Evolutionary conservation across 2,888 invertebrate genomes (phyloP).

Genomic region (Acleris laterana): DNA sequence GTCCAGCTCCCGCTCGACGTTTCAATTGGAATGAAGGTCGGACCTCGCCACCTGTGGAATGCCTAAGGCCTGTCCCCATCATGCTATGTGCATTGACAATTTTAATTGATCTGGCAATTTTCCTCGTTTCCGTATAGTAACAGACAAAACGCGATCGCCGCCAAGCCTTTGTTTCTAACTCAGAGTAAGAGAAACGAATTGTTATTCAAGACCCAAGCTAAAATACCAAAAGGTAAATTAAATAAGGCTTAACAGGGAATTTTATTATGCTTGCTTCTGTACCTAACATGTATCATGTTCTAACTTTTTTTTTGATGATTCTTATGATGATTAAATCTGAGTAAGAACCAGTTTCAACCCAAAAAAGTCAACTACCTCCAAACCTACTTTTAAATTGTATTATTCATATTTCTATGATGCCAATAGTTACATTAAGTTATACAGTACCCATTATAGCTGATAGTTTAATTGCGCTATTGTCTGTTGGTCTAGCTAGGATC

Average conservation of each 20-base stretch:
- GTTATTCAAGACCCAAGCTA: too few relatives aligned
- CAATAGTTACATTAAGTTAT: constrained; percentile 7
- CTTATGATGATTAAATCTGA: constrained; percentile 22
- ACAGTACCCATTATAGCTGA: constrained; percentile 17
- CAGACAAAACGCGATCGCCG: too few relatives aligned
- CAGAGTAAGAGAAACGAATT: too few relatives aligned
- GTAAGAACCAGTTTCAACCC: constrained; percentile 16
- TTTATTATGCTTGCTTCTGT: constrained; percentile 3
- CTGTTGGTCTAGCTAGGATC: constrained; percentile 22
- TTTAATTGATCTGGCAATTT: background rate
- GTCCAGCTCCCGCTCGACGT: constrained; percentile 10
- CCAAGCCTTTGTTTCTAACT: too few relatives aligned
- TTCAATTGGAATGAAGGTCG: constrained; percentile 48
- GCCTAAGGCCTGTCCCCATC: constrained; percentile 40
- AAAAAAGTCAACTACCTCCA: constrained; percentile 20
- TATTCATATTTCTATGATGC: constrained; percentile 3
- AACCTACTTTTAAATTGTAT: background rate
- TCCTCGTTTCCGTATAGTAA: constrained; percentile 1
- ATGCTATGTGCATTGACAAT: constrained; percentile 33
- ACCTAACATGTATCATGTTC: too few relatives aligned
- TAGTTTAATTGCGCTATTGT: constrained; percentile 32
- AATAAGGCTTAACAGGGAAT: background rate
- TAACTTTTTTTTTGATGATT: too few relatives aligned
- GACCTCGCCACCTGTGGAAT: constrained; percentile 49
- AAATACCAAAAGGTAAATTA: too few relatives aligned